Evolutionary conservation across 2,113 vertebrate genomes (phyloP), one percentile per base, ranked within the genome.

Genomic region (Girardinichthys multiradiatus): DNA sequence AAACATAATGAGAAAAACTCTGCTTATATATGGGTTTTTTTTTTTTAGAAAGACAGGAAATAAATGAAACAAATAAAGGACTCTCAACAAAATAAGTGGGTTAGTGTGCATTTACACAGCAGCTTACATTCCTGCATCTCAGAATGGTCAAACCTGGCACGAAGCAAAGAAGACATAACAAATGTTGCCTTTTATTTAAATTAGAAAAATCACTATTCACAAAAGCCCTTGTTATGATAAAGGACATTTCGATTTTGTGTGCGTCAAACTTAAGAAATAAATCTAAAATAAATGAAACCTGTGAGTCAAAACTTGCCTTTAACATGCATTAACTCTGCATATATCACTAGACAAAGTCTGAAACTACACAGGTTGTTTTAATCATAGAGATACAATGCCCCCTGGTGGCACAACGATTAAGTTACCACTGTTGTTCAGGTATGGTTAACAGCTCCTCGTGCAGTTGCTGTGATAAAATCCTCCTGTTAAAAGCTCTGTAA

Each of bases 351-450:
- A 70, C 27, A 1, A 21, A 51, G 57, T 5, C 13, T 76, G 67
- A 64, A 33, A 14, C 31, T 13, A 6, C 54, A 59, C n/a, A 54
- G 27, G 10, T 58, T 28, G 57, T 79, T 84, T 60, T 74, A 72
- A 87, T 65, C 77, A 71, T 30, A 86, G 90, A 81, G 79, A 85
- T 66, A 90, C 37, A 64, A 80, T 74, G 89, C 92, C 91, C 89
- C 88, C 92, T 92, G 75, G 91, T 91, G 92, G 91, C 69, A 60
- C 4, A 78, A 39, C 6, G 17, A 72, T 62, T 35, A 15, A 76
- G 26, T 81, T 64, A 68, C 85, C 37, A 21, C 24, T 13, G 42
- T 1, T 42, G 58, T 64, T 39, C 61, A 70, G 65, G 48, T 24
- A 6, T 71, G 17, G 24, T 26, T 66, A 59, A 65, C 1, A 54